Evolutionary conservation across 1,140 invertebrate genomes (phyloP).

Genomic region (Sminthurides bifidus): DNA sequence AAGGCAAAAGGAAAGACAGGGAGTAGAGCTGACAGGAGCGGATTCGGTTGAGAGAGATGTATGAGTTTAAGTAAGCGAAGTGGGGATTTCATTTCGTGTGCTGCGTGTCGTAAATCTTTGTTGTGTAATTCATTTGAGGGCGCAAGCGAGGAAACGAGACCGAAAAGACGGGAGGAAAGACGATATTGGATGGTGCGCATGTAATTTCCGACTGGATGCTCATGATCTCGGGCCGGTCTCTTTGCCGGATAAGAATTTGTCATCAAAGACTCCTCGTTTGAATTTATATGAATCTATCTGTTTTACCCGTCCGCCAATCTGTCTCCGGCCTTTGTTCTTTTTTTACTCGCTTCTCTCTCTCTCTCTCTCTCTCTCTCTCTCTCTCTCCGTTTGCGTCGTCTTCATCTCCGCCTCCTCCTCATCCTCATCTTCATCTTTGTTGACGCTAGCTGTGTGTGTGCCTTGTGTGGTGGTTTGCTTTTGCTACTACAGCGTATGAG

Average conservation of each 20-base stretch:
- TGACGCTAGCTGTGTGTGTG: too few relatives aligned
- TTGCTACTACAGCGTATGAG: not conserved
- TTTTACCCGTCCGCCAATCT: not conserved
- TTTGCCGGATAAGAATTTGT: slow-evolving; percentile 28
- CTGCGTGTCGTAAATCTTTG: too few relatives aligned
- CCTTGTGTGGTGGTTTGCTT: not conserved
- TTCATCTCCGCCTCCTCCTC: too few relatives aligned
- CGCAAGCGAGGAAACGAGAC: too few relatives aligned
- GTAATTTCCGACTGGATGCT: slow-evolving; percentile 29
- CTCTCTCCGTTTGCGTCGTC: too few relatives aligned
- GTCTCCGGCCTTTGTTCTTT: not conserved
- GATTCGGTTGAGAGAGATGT: too few relatives aligned
- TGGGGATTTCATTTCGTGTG: too few relatives aligned
- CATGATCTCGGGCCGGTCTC: slow-evolving; percentile 19
- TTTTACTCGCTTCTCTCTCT: not conserved
- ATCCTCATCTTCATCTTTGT: not conserved
- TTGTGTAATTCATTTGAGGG: too few relatives aligned
- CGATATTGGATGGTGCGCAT: slow-evolving; percentile 24
- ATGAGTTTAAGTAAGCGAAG: too few relatives aligned
- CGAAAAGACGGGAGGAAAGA: slow-evolving; percentile 1
- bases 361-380: not conserved
- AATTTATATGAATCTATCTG: slow-evolving; percentile 28
- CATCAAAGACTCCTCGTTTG: slow-evolving; percentile 25
- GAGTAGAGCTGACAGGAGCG: too few relatives aligned
- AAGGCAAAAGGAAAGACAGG: too few relatives aligned